phyloP scores from a whole-genome alignment of 2,888 invertebrate species.

The Leptodirus hochenwartii region DNA sequence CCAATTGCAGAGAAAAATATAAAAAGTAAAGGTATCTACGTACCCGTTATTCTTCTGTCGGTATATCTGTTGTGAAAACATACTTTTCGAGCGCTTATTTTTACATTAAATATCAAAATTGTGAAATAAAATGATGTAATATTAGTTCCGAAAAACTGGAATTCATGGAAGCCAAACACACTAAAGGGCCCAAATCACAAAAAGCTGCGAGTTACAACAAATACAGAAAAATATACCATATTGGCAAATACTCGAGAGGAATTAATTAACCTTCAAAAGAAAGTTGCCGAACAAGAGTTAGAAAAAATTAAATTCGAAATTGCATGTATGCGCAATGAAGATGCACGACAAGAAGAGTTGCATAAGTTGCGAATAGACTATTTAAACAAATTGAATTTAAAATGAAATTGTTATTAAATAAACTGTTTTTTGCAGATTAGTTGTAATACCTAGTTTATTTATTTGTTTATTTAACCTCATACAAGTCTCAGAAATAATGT shows the following conservation, averaged over 20 bases:
- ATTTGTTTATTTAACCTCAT: too few relatives aligned
- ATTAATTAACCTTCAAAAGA: slow-evolving; percentile 1
- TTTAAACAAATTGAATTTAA: slow-evolving; percentile 3
- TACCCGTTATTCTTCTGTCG: too few relatives aligned
- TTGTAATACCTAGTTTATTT: too few relatives aligned
- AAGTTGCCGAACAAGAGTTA: slow-evolving; percentile 3
- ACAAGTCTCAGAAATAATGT: too few relatives aligned
- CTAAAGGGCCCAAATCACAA: not conserved
- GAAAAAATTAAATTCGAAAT: not conserved
- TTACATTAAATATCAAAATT: not conserved
- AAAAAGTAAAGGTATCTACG: too few relatives aligned
- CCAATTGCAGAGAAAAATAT: too few relatives aligned
- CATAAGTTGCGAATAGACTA: slow-evolving; percentile 1
- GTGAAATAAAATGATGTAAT: slow-evolving; percentile 2
- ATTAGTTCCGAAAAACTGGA: slow-evolving; percentile 2
- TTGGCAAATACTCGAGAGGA: not conserved
- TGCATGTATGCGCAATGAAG: not conserved
- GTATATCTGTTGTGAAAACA: too few relatives aligned
- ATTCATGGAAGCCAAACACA: not conserved
- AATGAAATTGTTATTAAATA: not conserved
- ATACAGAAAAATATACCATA: not conserved
- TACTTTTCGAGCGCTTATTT: too few relatives aligned
- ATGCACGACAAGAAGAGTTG: slow-evolving; percentile 1
- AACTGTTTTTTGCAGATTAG: too few relatives aligned
- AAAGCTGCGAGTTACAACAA: slow-evolving; percentile 1